A percentile compares a stretch with the other conserved stretches of the same genome.
Conservation (phyloP, 2,113 vertebrate genomes). For the Aegithalos caudatus region DNA sequence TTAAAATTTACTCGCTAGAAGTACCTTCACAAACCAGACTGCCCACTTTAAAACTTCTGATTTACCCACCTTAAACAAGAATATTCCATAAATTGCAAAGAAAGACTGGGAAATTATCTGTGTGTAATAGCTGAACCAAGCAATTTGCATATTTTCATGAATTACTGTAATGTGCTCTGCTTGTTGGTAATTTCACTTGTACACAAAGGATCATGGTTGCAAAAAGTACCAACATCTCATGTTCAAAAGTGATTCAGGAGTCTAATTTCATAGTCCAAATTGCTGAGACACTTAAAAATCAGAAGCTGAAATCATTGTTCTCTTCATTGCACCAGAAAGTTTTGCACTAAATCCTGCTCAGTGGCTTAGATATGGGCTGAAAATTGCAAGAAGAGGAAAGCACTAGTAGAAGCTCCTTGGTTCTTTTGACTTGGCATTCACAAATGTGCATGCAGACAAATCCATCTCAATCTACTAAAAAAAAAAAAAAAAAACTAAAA, state of each 20-base stretch:
- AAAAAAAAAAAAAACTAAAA: background rate
- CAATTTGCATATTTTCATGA: constrained; percentile 17
- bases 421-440: background rate
- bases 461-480: background rate
- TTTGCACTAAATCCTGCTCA: background rate
- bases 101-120: background rate
- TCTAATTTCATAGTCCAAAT: background rate
- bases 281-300: background rate
- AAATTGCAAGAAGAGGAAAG: background rate
- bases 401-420: background rate
- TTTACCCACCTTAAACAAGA: background rate
- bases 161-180: background rate
- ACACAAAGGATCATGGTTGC: background rate
- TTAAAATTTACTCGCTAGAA: background rate
- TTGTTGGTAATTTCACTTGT: background rate
- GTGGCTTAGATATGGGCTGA: background rate
- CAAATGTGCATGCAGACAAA: background rate
- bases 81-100: background rate
- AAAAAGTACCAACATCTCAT: background rate
- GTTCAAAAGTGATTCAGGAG: background rate
- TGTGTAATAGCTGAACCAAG: background rate
- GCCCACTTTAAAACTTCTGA: background rate
- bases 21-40: background rate
- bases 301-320: background rate
- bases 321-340: background rate